A percentile compares a stretch with the other conserved stretches of the same genome.
Conservation (phyloP, 2,888 invertebrate species). For the Carterocephalus palaemon region DNA sequence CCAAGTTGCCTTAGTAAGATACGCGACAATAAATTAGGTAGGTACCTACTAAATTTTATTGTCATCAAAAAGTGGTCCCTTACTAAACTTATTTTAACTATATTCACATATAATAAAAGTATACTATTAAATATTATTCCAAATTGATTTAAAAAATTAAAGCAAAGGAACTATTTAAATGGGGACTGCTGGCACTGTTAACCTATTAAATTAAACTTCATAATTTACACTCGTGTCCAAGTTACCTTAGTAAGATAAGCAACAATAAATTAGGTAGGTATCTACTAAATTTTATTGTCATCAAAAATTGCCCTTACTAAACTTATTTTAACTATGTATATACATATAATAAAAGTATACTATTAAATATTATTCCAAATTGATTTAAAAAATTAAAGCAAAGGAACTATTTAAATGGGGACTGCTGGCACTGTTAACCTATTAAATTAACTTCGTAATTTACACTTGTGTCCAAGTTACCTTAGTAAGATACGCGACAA, state of each 20-base stretch:
- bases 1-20: too few species aligned
- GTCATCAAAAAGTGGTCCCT: not conserved
- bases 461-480: not conserved
- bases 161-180: not conserved
- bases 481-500: too few species aligned
- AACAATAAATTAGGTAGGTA: too few species aligned
- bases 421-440: not conserved
- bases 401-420: not conserved
- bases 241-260: too few species aligned
- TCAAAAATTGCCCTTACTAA: not conserved
- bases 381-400: not conserved
- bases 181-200: not conserved
- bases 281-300: not conserved
- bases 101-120: not conserved
- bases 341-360: not conserved
- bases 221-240: conserved; percentile 1
- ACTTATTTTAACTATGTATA: not conserved
- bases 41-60: not conserved
- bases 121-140: too few species aligned
- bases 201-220: conserved; percentile 14
- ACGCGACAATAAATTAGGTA: too few species aligned
- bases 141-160: not conserved
- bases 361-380: too few species aligned
- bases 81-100: not conserved
- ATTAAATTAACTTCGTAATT: conserved; percentile 12